These are phyloP conservation scores for Orbicella faveolata DNA, from an alignment of 64 coral and sea anemone genomes.

Conservation along the genomic window DNA sequence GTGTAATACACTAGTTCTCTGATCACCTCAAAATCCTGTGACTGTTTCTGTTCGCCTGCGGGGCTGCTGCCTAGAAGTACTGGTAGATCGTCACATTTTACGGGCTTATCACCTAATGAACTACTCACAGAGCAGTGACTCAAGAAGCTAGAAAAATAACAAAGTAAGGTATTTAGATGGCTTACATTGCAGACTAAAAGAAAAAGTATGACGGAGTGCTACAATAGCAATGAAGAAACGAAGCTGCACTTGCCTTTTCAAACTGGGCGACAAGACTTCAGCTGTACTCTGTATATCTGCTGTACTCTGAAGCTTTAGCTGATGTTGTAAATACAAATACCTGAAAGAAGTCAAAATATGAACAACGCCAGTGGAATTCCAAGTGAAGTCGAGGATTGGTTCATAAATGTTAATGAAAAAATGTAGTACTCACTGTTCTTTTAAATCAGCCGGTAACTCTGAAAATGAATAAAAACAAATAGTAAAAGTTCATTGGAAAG, in stretches of 20 bases:
- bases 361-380: neutral
- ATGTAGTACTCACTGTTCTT: slow-evolving; percentile 32
- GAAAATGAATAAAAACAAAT: neutral
- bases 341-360: neutral
- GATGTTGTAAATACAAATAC: neutral
- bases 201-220: too few relatives aligned
- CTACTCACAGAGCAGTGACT: slow-evolving; percentile 39
- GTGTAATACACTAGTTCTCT: neutral
- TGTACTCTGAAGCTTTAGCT: neutral
- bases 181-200: neutral
- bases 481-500: neutral
- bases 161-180: neutral
- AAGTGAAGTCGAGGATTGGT: neutral
- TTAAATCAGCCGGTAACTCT: slow-evolving; percentile 51
- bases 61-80: slow-evolving; percentile 1
- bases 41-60: neutral
- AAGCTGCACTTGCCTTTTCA: neutral
- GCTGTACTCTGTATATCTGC: neutral
- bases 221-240: too few relatives aligned
- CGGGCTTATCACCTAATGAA: slow-evolving; percentile 38
- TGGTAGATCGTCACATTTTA: slow-evolving; percentile 6
- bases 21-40: neutral
- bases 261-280: neutral
- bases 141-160: slow-evolving; percentile 34
- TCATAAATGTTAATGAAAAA: neutral